Percentiles rank a stretch among this genome's conserved stretches.
phyloP scores from a whole-genome alignment of 2,113 vertebrate species.

The Sakesphorus luctuosus region DNA sequence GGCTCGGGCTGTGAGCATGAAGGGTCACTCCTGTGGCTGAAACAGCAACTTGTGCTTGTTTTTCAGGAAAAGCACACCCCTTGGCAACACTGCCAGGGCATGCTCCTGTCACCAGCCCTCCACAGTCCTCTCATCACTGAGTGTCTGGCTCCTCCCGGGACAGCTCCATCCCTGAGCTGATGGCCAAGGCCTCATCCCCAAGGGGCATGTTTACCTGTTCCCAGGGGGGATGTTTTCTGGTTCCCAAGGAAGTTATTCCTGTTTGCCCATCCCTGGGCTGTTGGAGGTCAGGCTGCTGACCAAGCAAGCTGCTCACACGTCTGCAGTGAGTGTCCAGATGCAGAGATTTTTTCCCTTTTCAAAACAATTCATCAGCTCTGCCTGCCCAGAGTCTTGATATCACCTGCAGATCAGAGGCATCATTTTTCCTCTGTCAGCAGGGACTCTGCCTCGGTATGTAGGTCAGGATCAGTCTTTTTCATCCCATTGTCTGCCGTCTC shows the following conservation, averaged over 20 bases:
- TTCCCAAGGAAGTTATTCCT: too few species aligned
- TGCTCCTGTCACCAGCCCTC: rapidly evolving
- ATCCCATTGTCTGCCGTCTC: not conserved
- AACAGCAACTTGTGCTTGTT: not conserved
- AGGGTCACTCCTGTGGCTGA: rapidly evolving
- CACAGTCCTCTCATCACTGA: rapidly evolving
- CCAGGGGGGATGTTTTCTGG: not conserved
- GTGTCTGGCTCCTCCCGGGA: not conserved
- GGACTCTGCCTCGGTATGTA: not conserved
- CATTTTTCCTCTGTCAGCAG: not conserved
- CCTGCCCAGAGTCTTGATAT: not conserved
- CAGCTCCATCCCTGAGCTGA: not conserved
- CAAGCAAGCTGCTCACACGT: rapidly evolving
- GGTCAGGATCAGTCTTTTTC: not conserved
- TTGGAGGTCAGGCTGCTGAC: not conserved
- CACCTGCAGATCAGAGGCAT: not conserved
- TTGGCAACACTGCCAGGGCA: rapidly evolving
- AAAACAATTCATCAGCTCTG: not conserved
- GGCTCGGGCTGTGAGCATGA: rapidly evolving
- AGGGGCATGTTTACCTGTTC: rapidly evolving
- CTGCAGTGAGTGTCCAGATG: not conserved
- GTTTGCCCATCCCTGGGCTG: not conserved
- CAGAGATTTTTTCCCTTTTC: not conserved
- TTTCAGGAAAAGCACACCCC: not conserved
- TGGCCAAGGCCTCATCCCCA: rapidly evolving